Base-by-base conservation (phyloP, 2,113 vertebrate species). In the Zingel zingel region DNA sequence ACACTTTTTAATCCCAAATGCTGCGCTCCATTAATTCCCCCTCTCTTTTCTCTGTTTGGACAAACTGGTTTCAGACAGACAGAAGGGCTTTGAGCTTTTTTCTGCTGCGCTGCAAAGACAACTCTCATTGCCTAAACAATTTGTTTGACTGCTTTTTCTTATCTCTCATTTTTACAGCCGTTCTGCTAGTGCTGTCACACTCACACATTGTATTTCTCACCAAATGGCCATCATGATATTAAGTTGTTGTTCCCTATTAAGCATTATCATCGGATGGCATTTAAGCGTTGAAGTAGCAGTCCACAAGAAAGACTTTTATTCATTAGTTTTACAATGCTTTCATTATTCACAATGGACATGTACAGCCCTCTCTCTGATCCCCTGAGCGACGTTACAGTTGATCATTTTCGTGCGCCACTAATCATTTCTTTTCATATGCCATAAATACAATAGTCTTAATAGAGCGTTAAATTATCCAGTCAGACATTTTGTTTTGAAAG, bases 401-500 rank as follows among this genome's bases (percentile, higher is more conserved):
- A 87, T 90, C 87, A 76, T 66, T 87, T 82, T 86, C 64, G 23
- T 79, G 78, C 58, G 3, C 21, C 54, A 23, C 85, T 86, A 84
- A 91, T 92, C 84, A 82, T 89, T 82, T 85, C 79, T 90, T 90
- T 88, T 91, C 73, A 88, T 84, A 74, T 86, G 84, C 86, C 79
- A 86, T 88, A 85, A 93, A 91, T 88, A 80, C 86, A 92, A 86
- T 90, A 56, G 85, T 87, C 86, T 80, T 86, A 92, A 89, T 87
- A 86, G 89, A 85, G 90, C 81, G 76, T 92, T 90, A 88, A 90
- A 93, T 92, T 91, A 92, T 88, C 85, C 86, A 61, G 82, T 91
- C 88, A 66, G 81, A 90, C 74, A 57, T 87, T 83, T 71, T 86
- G 81, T 92, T 79, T 92, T 84, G 62, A 82, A 91, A 89, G 81